These are phyloP conservation scores for Ceryle rudis DNA, from an alignment of 2,797 vertebrate genomes.

Conservation along the genomic window DNA sequence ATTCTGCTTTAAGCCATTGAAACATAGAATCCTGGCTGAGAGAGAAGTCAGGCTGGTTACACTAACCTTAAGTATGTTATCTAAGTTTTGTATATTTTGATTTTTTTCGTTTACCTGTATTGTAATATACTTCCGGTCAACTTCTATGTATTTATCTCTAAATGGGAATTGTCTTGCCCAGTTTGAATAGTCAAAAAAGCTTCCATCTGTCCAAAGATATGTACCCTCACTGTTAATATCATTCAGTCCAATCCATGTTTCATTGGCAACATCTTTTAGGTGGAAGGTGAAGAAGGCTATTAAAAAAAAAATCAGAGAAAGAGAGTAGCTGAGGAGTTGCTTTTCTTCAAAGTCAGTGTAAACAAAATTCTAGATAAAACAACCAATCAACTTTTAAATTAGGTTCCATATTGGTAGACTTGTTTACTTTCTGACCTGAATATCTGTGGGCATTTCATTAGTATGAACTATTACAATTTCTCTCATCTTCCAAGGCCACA, in stretches of 20 bases:
- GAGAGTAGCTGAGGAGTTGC: background rate
- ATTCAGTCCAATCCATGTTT: constrained; percentile 90
- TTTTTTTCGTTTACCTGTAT: constrained; percentile 28
- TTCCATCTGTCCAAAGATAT: constrained; percentile 92
- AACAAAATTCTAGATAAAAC: background rate
- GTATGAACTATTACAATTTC: background rate
- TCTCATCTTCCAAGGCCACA: background rate
- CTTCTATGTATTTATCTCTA: background rate
- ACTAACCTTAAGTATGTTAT: background rate
- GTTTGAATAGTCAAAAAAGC: constrained; percentile 83
- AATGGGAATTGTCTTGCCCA: constrained; percentile 87
- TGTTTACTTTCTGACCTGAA: background rate
- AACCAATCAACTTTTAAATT: background rate
- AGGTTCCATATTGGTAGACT: background rate
- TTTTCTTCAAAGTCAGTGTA: background rate
- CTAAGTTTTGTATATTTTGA: fast-evolving
- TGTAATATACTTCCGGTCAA: background rate
- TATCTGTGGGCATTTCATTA: background rate
- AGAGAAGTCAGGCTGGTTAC: background rate
- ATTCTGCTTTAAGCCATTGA: background rate
- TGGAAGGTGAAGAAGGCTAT: constrained; percentile 89
- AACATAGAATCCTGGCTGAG: background rate
- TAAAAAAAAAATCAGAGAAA: background rate
- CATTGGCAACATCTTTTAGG: constrained; percentile 68
- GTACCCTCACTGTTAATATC: constrained; percentile 84